phyloP scores from a whole-genome alignment of 2,797 vertebrate species.

The Coregonus ussuriensis region DNA sequence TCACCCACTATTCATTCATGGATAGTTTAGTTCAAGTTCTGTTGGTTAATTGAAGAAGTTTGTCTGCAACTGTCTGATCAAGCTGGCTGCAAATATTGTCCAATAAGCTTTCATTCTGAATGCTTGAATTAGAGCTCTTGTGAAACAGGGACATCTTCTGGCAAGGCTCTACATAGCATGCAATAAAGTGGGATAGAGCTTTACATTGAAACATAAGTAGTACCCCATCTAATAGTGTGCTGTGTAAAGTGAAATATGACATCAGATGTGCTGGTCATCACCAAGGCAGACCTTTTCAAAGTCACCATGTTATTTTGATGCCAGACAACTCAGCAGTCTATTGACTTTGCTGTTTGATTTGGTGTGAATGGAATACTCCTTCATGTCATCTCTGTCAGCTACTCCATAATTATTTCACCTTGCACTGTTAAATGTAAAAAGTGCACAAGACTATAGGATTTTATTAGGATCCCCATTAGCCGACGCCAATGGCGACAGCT shows the following conservation, averaged over 20 bases:
- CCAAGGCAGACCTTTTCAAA: neutral
- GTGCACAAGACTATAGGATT: neutral
- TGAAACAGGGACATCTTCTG: conserved; percentile 2
- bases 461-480: too few species aligned
- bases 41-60: too few species aligned
- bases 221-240: neutral
- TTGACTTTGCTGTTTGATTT: neutral
- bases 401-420: neutral
- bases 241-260: neutral
- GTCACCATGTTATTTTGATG: neutral
- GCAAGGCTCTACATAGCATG: neutral
- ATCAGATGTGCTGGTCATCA: neutral
- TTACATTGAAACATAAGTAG: neutral
- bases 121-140: neutral
- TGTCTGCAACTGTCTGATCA: too few species aligned
- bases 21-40: too few species aligned
- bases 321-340: conserved; percentile 2
- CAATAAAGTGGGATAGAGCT: neutral
- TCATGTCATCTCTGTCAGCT: neutral
- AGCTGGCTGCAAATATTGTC: neutral
- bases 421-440: neutral
- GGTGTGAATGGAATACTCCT: neutral
- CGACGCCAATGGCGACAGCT: too few species aligned
- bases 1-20: too few species aligned
- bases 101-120: neutral